Conservation (phyloP, 2,113 vertebrate species). For the Brachyistius frenatus region DNA sequence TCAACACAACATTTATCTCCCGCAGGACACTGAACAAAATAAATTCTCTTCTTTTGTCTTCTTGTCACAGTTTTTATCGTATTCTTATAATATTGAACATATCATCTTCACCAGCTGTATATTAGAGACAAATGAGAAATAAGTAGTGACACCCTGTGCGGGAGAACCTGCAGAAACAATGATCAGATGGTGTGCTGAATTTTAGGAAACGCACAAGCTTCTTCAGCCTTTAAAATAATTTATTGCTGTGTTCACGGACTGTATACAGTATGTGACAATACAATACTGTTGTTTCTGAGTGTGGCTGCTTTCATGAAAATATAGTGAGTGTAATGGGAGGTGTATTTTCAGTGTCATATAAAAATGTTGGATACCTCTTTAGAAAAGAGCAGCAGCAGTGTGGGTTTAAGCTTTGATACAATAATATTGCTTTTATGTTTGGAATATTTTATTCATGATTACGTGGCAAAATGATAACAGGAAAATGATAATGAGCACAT, state of each 20-base stretch:
- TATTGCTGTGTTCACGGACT: slow-evolving; percentile 57
- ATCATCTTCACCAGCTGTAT: not conserved
- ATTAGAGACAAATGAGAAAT: not conserved
- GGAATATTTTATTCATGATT: slow-evolving; percentile 30
- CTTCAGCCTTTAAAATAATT: slow-evolving; percentile 57
- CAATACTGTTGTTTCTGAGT: slow-evolving; percentile 43
- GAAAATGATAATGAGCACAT: not conserved
- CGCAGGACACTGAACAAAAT: not conserved
- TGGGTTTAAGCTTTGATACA: slow-evolving; percentile 21
- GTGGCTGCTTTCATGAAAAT: slow-evolving; percentile 53
- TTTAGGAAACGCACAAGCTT: slow-evolving; percentile 34
- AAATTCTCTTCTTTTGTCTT: not conserved
- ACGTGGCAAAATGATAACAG: not conserved
- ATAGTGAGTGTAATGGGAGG: slow-evolving; percentile 40
- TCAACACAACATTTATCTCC: not conserved
- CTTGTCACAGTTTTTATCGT: not conserved
- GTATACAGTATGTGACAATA: slow-evolving; percentile 51
- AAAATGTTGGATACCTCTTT: slow-evolving; percentile 53
- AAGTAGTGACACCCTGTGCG: not conserved
- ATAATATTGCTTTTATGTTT: slow-evolving; percentile 13
- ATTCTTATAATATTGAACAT: not conserved
- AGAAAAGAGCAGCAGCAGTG: slow-evolving; percentile 16
- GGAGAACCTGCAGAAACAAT: slow-evolving; percentile 4
- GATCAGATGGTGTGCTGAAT: not conserved
- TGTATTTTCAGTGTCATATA: slow-evolving; percentile 48